These are phyloP conservation scores for Lycocerus yunnanus DNA, from an alignment of 2,888 invertebrate genomes.

Conservation along the genomic window DNA sequence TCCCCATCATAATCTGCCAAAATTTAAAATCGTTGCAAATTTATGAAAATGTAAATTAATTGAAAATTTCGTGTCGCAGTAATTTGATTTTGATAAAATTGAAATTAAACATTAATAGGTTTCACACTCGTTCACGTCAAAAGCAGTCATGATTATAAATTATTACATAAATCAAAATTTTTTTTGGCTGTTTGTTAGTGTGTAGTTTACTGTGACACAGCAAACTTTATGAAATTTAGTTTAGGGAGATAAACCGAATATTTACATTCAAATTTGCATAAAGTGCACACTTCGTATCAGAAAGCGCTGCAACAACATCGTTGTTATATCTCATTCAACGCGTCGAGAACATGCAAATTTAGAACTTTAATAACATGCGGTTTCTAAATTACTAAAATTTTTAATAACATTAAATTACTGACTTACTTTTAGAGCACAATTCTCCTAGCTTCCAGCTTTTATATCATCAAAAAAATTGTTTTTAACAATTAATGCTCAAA, in stretches of 20 bases:
- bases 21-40: not conserved
- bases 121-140: not conserved
- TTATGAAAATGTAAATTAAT: not conserved
- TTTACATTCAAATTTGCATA: constrained; percentile 28
- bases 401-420: constrained; percentile 10
- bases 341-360: constrained; percentile 21
- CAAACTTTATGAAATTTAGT: constrained; percentile 6
- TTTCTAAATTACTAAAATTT: constrained; percentile 12
- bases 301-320: constrained; percentile 23
- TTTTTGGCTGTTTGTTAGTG: not conserved
- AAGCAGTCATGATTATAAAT: not conserved
- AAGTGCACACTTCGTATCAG: constrained; percentile 22
- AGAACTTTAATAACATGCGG: constrained; percentile 14
- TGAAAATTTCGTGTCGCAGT: not conserved
- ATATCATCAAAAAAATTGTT: not conserved
- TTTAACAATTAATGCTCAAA: not conserved
- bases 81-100: not conserved
- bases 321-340: constrained; percentile 23
- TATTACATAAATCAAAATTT: not conserved
- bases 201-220: not conserved
- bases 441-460: not conserved
- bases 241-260: constrained; percentile 7
- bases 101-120: not conserved
- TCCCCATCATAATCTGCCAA: not conserved
- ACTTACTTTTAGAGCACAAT: not conserved